Conservation (phyloP, 2,113 vertebrate genomes). For the Elachura formosa region DNA sequence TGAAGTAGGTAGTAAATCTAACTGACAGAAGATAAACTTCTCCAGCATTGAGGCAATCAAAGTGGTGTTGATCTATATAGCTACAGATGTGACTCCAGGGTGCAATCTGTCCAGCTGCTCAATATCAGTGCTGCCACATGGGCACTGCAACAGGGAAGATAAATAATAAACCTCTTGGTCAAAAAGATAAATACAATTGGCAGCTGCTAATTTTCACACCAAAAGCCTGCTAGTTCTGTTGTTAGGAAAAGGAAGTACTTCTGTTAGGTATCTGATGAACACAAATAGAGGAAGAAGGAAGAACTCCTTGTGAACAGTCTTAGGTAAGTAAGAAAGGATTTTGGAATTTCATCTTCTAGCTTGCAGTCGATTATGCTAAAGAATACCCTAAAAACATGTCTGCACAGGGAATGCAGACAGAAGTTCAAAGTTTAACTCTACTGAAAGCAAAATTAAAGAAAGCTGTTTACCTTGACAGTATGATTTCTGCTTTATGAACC, state of each 20-base stretch:
- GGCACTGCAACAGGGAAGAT: conserved; percentile 67
- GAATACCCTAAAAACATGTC: not conserved
- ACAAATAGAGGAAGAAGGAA: not conserved
- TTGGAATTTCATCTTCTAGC: not conserved
- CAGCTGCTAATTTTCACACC: conserved; percentile 51
- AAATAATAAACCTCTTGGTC: conserved; percentile 72
- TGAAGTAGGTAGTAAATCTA: conserved; percentile 69
- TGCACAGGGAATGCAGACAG: not conserved
- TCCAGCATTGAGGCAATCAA: conserved; percentile 58
- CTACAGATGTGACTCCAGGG: conserved; percentile 71
- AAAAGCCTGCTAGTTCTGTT: conserved; percentile 11
- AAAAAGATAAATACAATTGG: conserved; percentile 61
- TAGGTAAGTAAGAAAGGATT: not conserved
- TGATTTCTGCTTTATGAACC: not conserved
- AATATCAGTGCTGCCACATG: conserved; percentile 71
- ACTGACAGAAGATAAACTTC: conserved; percentile 73
- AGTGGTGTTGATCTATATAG: conserved; percentile 69
- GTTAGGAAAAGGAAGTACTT: not conserved
- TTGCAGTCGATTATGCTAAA: not conserved
- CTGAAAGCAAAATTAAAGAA: not conserved
- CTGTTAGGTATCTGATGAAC: not conserved
- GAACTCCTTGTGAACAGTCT: not conserved
- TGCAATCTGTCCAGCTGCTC: conserved; percentile 74
- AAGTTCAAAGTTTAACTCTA: not conserved
- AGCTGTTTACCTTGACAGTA: not conserved